Percentiles rank a stretch among this genome's conserved stretches.
Conservation (phyloP, 2,113 vertebrate species). For the Chrysemys picta region DNA sequence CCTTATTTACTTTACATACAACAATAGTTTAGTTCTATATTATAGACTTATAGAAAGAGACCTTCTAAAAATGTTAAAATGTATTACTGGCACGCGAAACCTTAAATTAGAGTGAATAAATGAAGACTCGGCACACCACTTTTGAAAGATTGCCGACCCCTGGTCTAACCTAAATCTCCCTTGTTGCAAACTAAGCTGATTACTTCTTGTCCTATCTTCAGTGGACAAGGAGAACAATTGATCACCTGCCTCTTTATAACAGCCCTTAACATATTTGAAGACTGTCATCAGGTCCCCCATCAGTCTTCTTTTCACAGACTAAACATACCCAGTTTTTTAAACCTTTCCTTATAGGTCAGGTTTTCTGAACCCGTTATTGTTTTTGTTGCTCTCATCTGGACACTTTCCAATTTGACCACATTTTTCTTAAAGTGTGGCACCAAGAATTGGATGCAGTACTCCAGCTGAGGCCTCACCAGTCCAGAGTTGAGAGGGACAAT, state of each 20-base stretch:
- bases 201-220: background rate
- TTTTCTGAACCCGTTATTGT: background rate
- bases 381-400: background rate
- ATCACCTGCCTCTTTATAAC: background rate
- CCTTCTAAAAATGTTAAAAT: too few relatives aligned
- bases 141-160: too few relatives aligned
- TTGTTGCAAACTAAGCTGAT: background rate
- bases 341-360: background rate
- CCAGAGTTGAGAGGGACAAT: background rate
- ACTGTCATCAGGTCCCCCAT: background rate
- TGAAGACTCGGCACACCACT: too few relatives aligned
- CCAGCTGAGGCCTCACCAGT: background rate
- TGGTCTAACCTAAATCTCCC: too few relatives aligned
- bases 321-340: background rate
- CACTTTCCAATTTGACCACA: background rate
- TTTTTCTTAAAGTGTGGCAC: background rate
- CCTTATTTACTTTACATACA: too few relatives aligned
- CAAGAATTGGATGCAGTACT: background rate
- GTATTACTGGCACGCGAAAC: too few relatives aligned
- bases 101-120: too few relatives aligned
- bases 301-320: background rate
- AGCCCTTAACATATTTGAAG: background rate
- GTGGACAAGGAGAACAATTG: background rate
- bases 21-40: too few relatives aligned
- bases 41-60: too few relatives aligned